phyloP scores from a whole-genome alignment of 2,888 invertebrate species.

The Chouioia cunea region DNA sequence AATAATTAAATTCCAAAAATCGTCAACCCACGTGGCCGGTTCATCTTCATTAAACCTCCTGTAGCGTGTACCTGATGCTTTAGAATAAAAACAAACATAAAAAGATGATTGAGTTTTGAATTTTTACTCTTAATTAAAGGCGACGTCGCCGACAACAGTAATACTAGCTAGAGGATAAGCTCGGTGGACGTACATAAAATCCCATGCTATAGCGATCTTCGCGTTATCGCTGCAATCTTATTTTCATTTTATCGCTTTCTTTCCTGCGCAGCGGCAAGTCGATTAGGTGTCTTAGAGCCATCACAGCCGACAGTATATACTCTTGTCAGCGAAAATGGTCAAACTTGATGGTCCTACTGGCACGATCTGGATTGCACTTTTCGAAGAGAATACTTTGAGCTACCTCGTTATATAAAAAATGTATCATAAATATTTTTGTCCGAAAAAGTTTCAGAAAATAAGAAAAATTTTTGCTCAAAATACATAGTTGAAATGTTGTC shows the following conservation, averaged over 20 bases:
- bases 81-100: slow-evolving; percentile 4
- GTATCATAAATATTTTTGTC: too few relatives aligned
- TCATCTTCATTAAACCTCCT: neutral
- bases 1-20: slow-evolving; percentile 13
- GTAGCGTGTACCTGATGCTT: neutral
- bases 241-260: slow-evolving; percentile 49
- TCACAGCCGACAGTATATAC: neutral
- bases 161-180: slow-evolving; percentile 2
- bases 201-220: slow-evolving; percentile 55
- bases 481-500: too few relatives aligned
- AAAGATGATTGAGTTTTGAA: slow-evolving; percentile 11
- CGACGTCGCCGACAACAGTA: slow-evolving; percentile 33
- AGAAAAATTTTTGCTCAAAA: too few relatives aligned
- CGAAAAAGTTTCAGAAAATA: too few relatives aligned
- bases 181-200: slow-evolving; percentile 36
- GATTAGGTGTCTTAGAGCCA: slow-evolving; percentile 28
- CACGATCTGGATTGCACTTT: too few relatives aligned
- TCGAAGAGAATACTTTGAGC: too few relatives aligned
- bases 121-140: slow-evolving; percentile 37
- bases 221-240: slow-evolving; percentile 54
- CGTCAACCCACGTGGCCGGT: neutral
- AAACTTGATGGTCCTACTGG: neutral
- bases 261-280: slow-evolving; percentile 9
- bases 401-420: too few relatives aligned
- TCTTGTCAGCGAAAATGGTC: slow-evolving; percentile 6